Base-by-base conservation (phyloP, 2,888 invertebrate species). In the Cryptocephalus moraei region DNA sequence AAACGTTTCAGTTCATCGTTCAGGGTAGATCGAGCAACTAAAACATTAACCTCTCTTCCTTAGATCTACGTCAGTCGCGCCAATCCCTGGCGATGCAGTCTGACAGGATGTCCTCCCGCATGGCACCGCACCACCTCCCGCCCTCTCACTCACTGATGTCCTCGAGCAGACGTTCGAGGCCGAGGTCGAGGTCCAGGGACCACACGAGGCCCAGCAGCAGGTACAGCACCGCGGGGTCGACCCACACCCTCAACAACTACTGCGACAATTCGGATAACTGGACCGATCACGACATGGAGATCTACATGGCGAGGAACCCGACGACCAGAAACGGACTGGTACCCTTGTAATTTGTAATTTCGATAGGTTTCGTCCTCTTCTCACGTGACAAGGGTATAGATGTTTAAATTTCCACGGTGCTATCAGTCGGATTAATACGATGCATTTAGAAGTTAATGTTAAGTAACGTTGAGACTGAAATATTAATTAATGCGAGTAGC, bases 221-320 rank as follows among this genome's bases (percentile, higher is more conserved):
- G 60, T 80, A 79, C 66, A 83, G 84, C 61, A 76, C 84, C 52
- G 85, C 86, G 51, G 89, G 89, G 56, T 89, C 89, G 32, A 83
- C 82, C 41, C 82, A 89, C 60, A 89, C 88, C 41, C 75, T 89
- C 62, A 89, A 83, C 64, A 82, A 88, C 68, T 90, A 89, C 70
- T 88, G 89, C 69, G 91, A 91, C 67, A 91, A 90, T 67, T 86
- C 87, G 44, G 88, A 89, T 69, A 89, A 90, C 68, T 93, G 92
- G 92, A 91, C 92, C 59, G 92, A 92, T 72, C 91, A 92, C 70
- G 92, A 92, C 67, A 91, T 92, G 87, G 92, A 92, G 62, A 91
- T 92, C 63, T 92, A 93, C 72, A 91, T 91, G 84, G 87, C 91
- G 49, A 81, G 91, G 64, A 91, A 92, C 74, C 88, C 90, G 52